These are phyloP conservation scores for Danio choprae DNA, from an alignment of 2,797 vertebrate species.

Conservation along the genomic window DNA sequence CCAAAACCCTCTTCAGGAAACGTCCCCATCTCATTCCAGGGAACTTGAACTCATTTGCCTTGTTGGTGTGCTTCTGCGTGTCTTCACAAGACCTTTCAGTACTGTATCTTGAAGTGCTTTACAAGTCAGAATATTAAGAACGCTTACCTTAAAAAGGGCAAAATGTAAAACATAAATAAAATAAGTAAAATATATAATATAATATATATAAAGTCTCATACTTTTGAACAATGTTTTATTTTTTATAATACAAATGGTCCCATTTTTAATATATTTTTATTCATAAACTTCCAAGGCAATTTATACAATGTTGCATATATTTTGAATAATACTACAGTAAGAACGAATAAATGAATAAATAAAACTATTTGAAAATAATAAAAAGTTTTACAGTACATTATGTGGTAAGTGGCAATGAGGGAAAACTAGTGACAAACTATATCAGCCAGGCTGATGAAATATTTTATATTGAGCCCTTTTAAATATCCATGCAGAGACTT, in stretches of 20 bases:
- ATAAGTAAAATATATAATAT: too few species aligned
- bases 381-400: not conserved
- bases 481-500: not conserved
- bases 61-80: constrained; percentile 17
- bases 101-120: not conserved
- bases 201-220: not conserved
- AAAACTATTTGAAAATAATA: too few species aligned
- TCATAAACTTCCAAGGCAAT: too few species aligned
- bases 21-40: constrained; percentile 32
- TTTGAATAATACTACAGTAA: too few species aligned
- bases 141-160: not conserved
- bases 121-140: not conserved
- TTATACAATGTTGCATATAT: too few species aligned
- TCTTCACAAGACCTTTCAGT: not conserved
- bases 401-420: not conserved
- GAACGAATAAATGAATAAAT: too few species aligned
- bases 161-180: too few species aligned
- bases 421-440: not conserved
- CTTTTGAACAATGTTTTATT: too few species aligned
- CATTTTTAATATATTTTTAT: too few species aligned
- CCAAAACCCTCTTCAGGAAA: constrained; percentile 44
- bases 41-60: constrained; percentile 26
- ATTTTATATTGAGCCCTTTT: not conserved
- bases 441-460: not conserved
- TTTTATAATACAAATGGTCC: too few species aligned